Percentiles rank a stretch among this genome's conserved stretches.
Conservation (phyloP, 1,140 invertebrate species). For the Plutomurus gul region DNA sequence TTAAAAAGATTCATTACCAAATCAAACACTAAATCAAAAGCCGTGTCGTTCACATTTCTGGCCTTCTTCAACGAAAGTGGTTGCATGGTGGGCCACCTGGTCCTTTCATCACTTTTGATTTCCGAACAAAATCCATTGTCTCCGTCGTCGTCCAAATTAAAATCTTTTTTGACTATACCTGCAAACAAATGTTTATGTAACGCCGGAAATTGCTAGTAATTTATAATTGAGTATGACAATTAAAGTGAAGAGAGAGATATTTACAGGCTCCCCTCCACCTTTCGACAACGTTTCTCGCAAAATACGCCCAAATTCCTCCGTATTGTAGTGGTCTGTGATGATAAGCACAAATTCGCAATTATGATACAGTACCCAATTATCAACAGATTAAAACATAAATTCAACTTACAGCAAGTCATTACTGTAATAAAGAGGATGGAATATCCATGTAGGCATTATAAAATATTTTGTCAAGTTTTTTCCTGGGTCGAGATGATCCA, state of each 20-base stretch:
- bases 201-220: too few species aligned
- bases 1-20: not conserved
- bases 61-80: too few species aligned
- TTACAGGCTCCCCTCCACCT: not conserved
- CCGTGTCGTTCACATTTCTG: not conserved
- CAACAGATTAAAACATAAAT: not conserved
- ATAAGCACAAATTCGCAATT: not conserved
- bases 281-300: not conserved
- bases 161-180: not conserved
- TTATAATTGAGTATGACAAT: too few species aligned
- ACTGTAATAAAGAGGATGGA: not conserved
- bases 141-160: too few species aligned
- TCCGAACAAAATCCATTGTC: not conserved
- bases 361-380: not conserved
- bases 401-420: not conserved
- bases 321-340: not conserved
- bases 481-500: too few species aligned
- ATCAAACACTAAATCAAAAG: not conserved
- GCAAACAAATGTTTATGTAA: too few species aligned
- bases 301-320: not conserved
- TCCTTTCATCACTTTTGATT: not conserved
- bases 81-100: not conserved
- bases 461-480: too few species aligned
- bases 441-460: not conserved
- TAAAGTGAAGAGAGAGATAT: too few species aligned